These are phyloP conservation scores for Agonum fuliginosum DNA, from an alignment of 2,888 invertebrate genomes.

Conservation along the genomic window DNA sequence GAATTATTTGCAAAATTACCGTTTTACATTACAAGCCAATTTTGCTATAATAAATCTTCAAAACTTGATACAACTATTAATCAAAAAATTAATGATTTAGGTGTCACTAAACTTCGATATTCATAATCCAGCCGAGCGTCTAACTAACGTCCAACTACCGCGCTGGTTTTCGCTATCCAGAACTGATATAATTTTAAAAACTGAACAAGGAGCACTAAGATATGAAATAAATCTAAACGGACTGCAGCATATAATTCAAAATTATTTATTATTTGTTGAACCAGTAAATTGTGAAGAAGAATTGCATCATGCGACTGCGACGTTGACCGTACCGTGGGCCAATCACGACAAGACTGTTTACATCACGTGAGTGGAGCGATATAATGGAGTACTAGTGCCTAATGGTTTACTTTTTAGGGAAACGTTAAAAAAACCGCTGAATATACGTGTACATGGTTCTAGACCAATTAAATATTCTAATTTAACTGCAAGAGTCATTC, in stretches of 20 bases:
- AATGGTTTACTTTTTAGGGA: too few species aligned
- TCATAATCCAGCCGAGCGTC: conserved; percentile 73
- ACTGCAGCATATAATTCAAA: conserved; percentile 77
- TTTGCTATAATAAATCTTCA: too few species aligned
- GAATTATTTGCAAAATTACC: conserved; percentile 24
- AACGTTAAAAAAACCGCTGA: conserved; percentile 74
- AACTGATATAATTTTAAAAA: conserved; percentile 74
- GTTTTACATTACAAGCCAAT: too few species aligned
- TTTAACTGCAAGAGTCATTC: conserved; percentile 74
- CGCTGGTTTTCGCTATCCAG: conserved; percentile 67
- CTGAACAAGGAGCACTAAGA: conserved; percentile 76
- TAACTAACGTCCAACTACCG: conserved; percentile 67
- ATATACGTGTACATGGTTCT: conserved; percentile 76
- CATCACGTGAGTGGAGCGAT: conserved; percentile 75
- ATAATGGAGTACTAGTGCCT: too few species aligned
- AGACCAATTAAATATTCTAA: conserved; percentile 73
- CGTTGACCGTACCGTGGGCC: conserved; percentile 81
- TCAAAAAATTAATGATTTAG: conserved; percentile 72
- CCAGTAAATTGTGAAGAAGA: conserved; percentile 73
- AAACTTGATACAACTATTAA: too few species aligned
- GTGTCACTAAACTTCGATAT: conserved; percentile 80
- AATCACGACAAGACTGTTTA: conserved; percentile 77
- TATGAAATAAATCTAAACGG: conserved; percentile 78
- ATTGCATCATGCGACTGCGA: conserved; percentile 77
- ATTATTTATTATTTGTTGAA: conserved; percentile 77